Evolutionary conservation across 1,140 invertebrate species (phyloP).

Genomic region (Ips typographus): DNA sequence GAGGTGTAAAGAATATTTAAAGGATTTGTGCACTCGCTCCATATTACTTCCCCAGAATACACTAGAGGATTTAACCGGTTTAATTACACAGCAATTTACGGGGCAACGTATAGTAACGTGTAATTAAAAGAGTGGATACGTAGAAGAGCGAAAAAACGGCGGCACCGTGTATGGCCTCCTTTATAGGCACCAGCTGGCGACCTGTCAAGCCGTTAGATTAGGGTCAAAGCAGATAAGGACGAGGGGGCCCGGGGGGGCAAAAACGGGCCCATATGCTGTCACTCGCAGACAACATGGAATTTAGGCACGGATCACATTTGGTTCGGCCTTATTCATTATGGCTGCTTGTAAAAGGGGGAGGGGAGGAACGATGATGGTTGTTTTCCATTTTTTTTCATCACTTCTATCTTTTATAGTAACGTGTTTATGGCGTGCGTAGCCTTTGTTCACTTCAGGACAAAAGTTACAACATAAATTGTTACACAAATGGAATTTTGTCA

Average conservation of each 20-base stretch:
- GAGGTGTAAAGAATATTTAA: slow-evolving; percentile 10
- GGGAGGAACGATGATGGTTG: not conserved
- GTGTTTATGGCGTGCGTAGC: too few relatives aligned
- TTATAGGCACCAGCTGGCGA: slow-evolving; percentile 43
- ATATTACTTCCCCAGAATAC: too few relatives aligned
- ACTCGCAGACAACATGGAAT: slow-evolving; percentile 41
- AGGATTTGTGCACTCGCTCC: not conserved
- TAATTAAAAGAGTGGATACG: not conserved
- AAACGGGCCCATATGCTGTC: slow-evolving; percentile 43
- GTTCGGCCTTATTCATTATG: slow-evolving; percentile 51
- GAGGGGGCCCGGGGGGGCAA: slow-evolving; percentile 35
- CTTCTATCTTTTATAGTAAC: not conserved
- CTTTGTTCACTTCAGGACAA: too few relatives aligned
- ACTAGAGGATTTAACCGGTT: too few relatives aligned
- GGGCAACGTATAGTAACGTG: too few relatives aligned
- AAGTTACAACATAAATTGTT: too few relatives aligned
- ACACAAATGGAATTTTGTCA: too few relatives aligned
- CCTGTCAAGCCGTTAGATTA: slow-evolving; percentile 50
- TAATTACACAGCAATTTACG: too few relatives aligned
- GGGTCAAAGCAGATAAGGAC: slow-evolving; percentile 44
- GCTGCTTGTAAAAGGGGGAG: slow-evolving; percentile 36
- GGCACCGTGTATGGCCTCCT: slow-evolving; percentile 18
- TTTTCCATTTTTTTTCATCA: slow-evolving; percentile 2
- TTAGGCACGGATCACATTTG: slow-evolving; percentile 39
- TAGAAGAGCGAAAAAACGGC: not conserved